Evolutionary conservation across 2,113 vertebrate species (phyloP), one percentile per base, ranked within the genome.

Genomic region (Opisthocomus hoazin): DNA sequence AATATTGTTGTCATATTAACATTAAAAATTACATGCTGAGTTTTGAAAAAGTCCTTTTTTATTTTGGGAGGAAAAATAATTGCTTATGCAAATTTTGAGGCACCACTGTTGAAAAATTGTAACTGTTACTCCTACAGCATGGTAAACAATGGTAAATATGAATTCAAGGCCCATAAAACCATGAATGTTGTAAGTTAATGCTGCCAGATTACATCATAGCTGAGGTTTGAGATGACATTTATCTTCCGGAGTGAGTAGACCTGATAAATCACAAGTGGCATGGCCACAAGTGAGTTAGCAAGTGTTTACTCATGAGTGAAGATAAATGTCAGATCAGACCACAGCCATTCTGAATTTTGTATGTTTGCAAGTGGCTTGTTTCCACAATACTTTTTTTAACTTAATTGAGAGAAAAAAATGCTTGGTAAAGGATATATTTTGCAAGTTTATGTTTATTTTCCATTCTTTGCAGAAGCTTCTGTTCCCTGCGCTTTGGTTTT

Each of bases 231-330:
- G 96, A 96, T 96, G 96, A 96, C 96, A 97, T 97, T 97, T 97
- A 97, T 97, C 96, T 97, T 97, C 89, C 89, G 92, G 95, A 97
- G 84, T 95, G 94, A 96, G 95, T 96, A 96, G 93, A 78, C 95
- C 95, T 97, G 97, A 97, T 97, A 97, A 97, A 97, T 97, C 96
- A 93, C 94, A 97, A 97, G 91, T 97, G 97, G 95, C 97, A 97
- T 97, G 94, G 96, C 95, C 97, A 97, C 96, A 96, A 97, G 97
- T 97, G 95, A 96, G 87, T 93, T 97, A 94, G 95, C 95, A 95
- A 97, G 96, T 92, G 91, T 96, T 97, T 97, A 96, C 97, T 97
- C 97, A 97, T 92, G 95, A 94, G 96, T 97, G 96, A 97, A 97
- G 97, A 97, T 93, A 93, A 92, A 97, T 97, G 96, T 97, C 97